Base-by-base conservation (phyloP, 2,888 invertebrate species). In the Pedicia rivosa region DNA sequence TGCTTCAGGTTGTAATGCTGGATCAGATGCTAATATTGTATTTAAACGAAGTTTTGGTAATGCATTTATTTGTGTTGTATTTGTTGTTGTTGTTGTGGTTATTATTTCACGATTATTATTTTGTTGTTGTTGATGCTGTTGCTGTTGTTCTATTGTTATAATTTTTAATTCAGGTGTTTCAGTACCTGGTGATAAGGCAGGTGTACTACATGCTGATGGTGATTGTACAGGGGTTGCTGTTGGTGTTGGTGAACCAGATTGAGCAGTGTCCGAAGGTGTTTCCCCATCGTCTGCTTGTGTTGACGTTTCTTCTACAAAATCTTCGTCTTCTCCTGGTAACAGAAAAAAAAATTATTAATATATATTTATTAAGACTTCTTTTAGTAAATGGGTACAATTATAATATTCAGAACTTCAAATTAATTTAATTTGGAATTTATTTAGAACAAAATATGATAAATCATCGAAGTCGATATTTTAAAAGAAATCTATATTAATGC, bases 21-120 rank as follows among this genome's bases (percentile, higher is more conserved):
- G 84, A 62, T 84, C 84, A 26, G 82, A 83, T 36, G 83, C 83
- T 46, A 86, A 69, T 55, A 74, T 74, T 42, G 80, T 65, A 61
- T 83, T 84, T 47, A 84, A 68, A 45, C 84, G 72, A 50, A 84
- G 65, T 49, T 78, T 72, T 46, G 83, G 83, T 47, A 69, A 40
- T 28, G 47, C 43, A 8, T 45, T 37, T 13, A 47, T 17, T 17
- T 26, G 7, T 13, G 15, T 6, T 12, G 16, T 16, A 22, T 22
- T 32, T 20, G 19, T 20, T 20, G 9, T 32, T 13, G 20, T 22
- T 10, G 7, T 24, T 9, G 8, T 29, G 13, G 9, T 10, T 22
- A 14, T 33, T 22, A 22, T 33, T 22, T 33, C 22, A 10, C 22
- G 20, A 24, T 33, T 33, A 33, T 33, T 33, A 6, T 24, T 24